Base-by-base conservation (phyloP, 2,113 vertebrate species). In the Colius striatus region DNA sequence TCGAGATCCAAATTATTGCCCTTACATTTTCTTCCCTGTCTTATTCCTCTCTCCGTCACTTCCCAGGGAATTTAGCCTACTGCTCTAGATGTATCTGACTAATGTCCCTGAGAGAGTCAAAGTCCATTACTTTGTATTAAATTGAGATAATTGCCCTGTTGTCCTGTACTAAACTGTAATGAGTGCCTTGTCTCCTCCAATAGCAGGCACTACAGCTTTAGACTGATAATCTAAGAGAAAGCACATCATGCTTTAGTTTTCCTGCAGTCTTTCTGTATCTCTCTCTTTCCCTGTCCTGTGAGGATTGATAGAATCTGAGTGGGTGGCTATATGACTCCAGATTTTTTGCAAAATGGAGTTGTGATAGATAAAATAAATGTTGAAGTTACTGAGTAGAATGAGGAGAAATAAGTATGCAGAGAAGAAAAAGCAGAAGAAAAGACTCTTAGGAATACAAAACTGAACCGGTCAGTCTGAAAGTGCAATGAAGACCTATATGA, bases 101-200 rank as follows among this genome's bases (percentile, higher is more conserved):
- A 76, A 70, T 38, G 72, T 38, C 61, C 81, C 9, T 14, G 13
- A 87, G 29, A 38, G 9, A 82, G 68, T 81, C 68, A 62, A 95
- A 84, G 43, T 81, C 87, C 70, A 89, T 89, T 91, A 84, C 23
- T 70, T 81, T 34, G 25, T 66, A 81, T 77, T 84, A 87, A 89
- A 89, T 71, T 81, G 55, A 89, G 60, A 67, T 81, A 95, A 89
- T 81, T 95, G 38, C 51, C 73, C 84, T 95, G 51, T 86, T 95
- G 55, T 80, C 63, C 47, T 74, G 13, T 58, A 81, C 68, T 92
- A 77, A 95, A 51, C 36, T 81, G 32, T 55, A 92, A 89, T 86
- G 87, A 90, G 65, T 77, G 63, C 36, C 87, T 48, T 95, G 87
- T 91, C 91, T 90, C 41, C 47, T 90, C 32, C n/a, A 86, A 91